Conservation (phyloP, 2,888 invertebrate genomes). For the Lomographa bimaculata region DNA sequence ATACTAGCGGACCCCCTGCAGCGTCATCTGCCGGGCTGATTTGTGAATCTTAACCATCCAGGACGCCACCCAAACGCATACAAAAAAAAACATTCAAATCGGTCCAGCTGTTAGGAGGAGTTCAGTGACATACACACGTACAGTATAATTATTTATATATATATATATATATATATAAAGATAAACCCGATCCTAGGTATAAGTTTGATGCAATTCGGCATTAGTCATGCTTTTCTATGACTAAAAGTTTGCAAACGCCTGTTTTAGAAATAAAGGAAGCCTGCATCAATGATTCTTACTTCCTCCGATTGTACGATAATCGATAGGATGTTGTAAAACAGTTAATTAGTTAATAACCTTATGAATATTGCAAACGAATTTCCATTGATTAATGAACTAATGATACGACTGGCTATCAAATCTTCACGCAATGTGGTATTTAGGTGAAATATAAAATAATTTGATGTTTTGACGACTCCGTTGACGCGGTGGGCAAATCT, state of each 20-base stretch:
- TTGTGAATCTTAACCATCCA: no score
- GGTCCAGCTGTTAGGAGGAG: no score
- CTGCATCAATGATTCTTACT: conserved; percentile 35
- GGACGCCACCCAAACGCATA: no score
- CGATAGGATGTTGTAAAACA: conserved; percentile 53
- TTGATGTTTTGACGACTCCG: no score
- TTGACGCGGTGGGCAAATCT: no score
- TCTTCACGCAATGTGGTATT: conserved; percentile 11
- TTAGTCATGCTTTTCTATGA: conserved; percentile 7
- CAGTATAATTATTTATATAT: no score
- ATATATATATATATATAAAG: no score
- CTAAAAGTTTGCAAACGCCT: conserved; percentile 10
- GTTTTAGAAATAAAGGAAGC: conserved; percentile 37
- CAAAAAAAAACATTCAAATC: no score
- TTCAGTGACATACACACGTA: no score
- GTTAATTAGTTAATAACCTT: conserved; percentile 30
- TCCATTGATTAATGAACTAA: conserved; percentile 5
- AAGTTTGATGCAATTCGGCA: background rate
- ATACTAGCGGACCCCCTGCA: no score
- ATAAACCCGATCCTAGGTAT: no score
- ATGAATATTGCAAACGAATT: conserved; percentile 13
- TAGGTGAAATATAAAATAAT: background rate
- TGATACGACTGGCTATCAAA: background rate
- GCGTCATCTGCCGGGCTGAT: no score
- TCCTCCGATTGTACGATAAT: conserved; percentile 38